Conservation (phyloP, 2,888 invertebrate genomes). For the Drosophila parthenogenetica region DNA sequence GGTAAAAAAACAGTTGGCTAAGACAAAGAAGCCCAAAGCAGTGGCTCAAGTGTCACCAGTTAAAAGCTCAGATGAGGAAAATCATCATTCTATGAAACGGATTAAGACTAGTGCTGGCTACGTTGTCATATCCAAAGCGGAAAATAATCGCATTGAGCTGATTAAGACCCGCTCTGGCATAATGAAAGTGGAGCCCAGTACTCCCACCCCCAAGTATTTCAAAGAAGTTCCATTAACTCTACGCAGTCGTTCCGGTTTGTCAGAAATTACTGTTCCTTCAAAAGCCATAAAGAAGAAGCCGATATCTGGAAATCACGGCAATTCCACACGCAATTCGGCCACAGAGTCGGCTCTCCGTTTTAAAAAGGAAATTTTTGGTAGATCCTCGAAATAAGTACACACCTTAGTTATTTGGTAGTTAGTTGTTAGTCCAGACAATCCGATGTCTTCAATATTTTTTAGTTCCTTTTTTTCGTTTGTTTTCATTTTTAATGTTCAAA, state of each 20-base stretch:
- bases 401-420: conserved; percentile 2
- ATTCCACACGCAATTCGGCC: conserved; percentile 37
- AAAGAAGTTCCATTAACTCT: conserved; percentile 77
- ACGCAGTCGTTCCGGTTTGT: conserved; percentile 30
- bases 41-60: conserved; percentile 33
- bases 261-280: conserved; percentile 5
- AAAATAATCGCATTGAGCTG: conserved; percentile 37
- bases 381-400: conserved; percentile 32
- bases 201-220: conserved; percentile 74
- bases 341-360: conserved; percentile 60
- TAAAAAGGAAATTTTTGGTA: conserved; percentile 46
- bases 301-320: not conserved
- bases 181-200: conserved; percentile 78
- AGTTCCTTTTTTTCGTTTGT: conserved; percentile 9
- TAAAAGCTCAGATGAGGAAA: conserved; percentile 65
- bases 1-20: not conserved
- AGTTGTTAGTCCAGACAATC: not conserved
- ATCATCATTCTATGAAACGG: conserved; percentile 24
- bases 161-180: conserved; percentile 74
- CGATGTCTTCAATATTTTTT: conserved; percentile 10
- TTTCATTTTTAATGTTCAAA: conserved; percentile 6
- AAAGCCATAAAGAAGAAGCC: conserved; percentile 1
- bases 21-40: conserved; percentile 2
- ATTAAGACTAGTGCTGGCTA: conserved; percentile 68
- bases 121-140: conserved; percentile 39